Percentiles rank a stretch among this genome's conserved stretches.
Evolutionary conservation across 2,113 vertebrate genomes (phyloP).

Genomic region (Chloropsis cyanopogon): DNA sequence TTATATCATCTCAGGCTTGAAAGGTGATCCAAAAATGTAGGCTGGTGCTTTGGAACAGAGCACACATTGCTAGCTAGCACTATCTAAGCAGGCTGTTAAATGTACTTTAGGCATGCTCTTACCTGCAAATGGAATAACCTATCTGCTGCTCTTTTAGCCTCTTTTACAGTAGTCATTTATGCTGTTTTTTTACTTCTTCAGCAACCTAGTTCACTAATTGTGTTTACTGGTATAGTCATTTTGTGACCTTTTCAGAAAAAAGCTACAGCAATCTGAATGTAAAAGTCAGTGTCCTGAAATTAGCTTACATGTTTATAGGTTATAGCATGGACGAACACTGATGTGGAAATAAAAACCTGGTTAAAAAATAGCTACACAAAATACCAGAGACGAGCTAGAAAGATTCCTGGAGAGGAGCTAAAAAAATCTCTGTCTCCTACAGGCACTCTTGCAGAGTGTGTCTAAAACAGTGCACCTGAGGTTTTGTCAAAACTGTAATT

Average conservation of each 20-base stretch:
- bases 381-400: background rate
- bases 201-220: background rate
- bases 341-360: background rate
- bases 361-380: background rate
- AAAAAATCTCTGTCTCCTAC: background rate
- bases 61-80: background rate
- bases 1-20: conserved; percentile 20
- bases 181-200: background rate
- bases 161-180: background rate
- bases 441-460: background rate
- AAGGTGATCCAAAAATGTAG: conserved; percentile 1
- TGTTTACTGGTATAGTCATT: background rate
- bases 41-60: background rate
- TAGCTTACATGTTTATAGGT: background rate
- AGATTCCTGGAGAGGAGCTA: background rate
- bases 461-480: background rate
- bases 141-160: background rate
- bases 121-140: background rate
- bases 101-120: background rate
- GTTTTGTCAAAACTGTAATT: background rate
- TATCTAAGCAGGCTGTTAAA: background rate
- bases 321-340: background rate
- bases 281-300: background rate
- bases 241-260: conserved; percentile 10
- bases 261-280: background rate